Base-by-base conservation (phyloP, 2,888 invertebrate genomes). In the Eupithecia insigniata region DNA sequence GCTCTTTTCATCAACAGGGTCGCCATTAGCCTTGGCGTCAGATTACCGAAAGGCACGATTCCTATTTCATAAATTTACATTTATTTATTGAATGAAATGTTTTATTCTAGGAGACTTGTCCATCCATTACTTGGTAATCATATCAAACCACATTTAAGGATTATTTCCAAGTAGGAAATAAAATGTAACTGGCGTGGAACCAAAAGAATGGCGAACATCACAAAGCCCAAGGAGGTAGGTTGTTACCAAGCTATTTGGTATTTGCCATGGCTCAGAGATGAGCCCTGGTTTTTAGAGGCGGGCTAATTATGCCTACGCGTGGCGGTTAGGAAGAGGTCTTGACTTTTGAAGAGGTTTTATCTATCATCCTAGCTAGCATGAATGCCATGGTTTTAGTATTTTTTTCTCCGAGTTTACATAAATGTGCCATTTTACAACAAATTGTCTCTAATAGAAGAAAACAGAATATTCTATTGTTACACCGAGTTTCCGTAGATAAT, bases 321-420 rank as follows among this genome's bases (percentile, higher is more conserved):
- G 62, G 74, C 66, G 60, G 74, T 73, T 74, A 74, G 70, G 69
- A 74, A 75, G 75, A 76, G 74, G 74, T 73, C 68, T 71, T 65
- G 28, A n/a, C n/a, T n/a, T n/a, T n/a, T n/a, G n/a, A n/a, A n/a
- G n/a, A n/a, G n/a, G n/a, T n/a, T n/a, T 74, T 74, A 78, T 78
- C 74, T 78, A 79, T 79, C 79, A 74, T 8, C 8, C n/a, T 46
- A 18, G 39, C 5, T 43, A 43, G 39, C 18, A 43, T 43, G 16
- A 43, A 43, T 1, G 3, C 16, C 39, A 39, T n/a, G 8, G 46
- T 8, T 46, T n/a, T 8, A 46, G 2, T 8, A 43, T 43, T 43
- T 43, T 12, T 43, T n/a, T n/a, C 18, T n/a, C 1, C 18, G 5
- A n/a, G 2, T n/a, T 46, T n/a, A n/a, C 8, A 2, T 46, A 8